phyloP scores from a whole-genome alignment of 2,113 vertebrate species.

The Turdus rufiventris region DNA sequence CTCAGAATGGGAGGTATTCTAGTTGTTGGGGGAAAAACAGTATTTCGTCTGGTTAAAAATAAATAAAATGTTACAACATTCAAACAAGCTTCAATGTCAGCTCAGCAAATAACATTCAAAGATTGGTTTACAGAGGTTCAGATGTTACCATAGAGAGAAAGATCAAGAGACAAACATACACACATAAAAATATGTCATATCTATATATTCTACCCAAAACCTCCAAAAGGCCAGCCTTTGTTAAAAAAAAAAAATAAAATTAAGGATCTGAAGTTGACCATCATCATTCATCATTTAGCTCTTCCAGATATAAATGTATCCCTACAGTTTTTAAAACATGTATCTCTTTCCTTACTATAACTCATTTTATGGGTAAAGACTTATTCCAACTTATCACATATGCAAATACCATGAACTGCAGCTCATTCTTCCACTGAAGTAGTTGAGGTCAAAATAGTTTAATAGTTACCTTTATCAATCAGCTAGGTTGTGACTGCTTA shows the following conservation, averaged over 20 bases:
- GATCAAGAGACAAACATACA: rapidly evolving
- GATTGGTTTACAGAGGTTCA: neutral
- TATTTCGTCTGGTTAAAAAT: neutral
- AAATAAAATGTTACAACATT: neutral
- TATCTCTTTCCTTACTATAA: neutral
- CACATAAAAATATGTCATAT: neutral
- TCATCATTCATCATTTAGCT: neutral
- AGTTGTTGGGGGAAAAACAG: neutral
- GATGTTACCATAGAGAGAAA: neutral
- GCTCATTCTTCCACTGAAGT: neutral
- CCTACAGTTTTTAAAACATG: neutral
- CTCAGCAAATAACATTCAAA: neutral
- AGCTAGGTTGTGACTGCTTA: neutral
- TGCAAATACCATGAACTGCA: neutral
- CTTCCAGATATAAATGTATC: neutral
- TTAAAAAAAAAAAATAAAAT: neutral
- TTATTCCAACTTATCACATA: neutral
- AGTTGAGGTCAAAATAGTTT: neutral
- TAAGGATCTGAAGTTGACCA: neutral
- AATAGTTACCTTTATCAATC: neutral
- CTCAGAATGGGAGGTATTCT: neutral
- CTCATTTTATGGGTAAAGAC: neutral
- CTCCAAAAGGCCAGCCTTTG: neutral
- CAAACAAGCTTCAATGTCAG: neutral
- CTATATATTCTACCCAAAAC: neutral